Conservation (phyloP, 2,113 vertebrate species). For the Murina feae region DNA sequence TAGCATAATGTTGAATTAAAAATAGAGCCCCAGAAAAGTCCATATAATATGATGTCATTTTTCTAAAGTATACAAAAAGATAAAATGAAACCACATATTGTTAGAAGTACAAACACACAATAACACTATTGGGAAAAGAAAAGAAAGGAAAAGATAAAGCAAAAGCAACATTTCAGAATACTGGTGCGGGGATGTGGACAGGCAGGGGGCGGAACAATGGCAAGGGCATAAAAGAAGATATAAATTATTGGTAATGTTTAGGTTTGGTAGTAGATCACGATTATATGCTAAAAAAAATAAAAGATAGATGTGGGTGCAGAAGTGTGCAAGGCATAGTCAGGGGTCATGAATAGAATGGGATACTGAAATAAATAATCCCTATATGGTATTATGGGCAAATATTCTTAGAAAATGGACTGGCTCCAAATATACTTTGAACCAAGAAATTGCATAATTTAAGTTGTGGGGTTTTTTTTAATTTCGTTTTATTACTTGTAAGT, state of each 20-base stretch:
- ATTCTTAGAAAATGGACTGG: not conserved
- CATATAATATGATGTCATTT: not conserved
- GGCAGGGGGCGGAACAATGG: not conserved
- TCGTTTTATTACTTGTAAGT: no score
- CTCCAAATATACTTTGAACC: not conserved
- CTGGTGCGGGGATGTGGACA: not conserved
- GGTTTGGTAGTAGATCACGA: not conserved
- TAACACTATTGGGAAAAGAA: not conserved
- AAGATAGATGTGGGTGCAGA: not conserved
- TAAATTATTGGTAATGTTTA: not conserved
- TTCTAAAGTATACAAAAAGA: not conserved
- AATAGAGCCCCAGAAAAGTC: not conserved
- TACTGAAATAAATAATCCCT: not conserved
- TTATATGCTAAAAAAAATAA: not conserved
- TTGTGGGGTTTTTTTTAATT: constrained; percentile 29
- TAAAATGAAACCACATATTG: not conserved
- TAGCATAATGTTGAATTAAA: not conserved
- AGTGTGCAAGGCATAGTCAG: not conserved
- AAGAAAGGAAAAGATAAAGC: not conserved
- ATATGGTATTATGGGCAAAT: not conserved
- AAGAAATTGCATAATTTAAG: not conserved
- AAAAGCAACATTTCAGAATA: not conserved
- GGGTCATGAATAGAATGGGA: not conserved
- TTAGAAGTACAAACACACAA: not conserved
- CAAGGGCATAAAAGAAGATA: not conserved